Evolutionary conservation across 2,888 invertebrate species (phyloP), one percentile per base, ranked within the genome.

Genomic region (Drosophila cyrtoloma): DNA sequence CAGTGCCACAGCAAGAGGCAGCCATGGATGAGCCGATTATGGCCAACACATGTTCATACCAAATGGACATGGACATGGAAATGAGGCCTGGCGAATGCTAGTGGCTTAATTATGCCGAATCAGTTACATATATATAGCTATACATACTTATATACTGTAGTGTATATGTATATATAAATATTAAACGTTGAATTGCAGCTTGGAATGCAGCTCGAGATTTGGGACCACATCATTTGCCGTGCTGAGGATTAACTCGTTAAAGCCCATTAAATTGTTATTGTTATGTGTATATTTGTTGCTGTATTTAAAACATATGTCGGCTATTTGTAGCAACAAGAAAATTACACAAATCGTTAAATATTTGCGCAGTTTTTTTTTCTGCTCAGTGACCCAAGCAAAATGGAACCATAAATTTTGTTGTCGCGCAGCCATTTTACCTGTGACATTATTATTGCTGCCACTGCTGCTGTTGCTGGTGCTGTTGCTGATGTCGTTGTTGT

Each of bases 301-400:
- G 77, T 62, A 71, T 65, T 75, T 75, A 68, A 85, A 89, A 90
- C 90, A 90, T 87, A 89, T 90, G 86, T 90, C 70, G 68, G 74
- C 77, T 87, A 89, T 86, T 89, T 86, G 89, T 86, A 84, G 66
- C 85, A 86, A 89, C 91, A 89, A 77, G 89, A 82, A 89, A 89
- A 90, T 86, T 90, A 86, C 90, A 90, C 90, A 86, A 86, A 86
- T 89, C 86, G 86, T 86, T 86, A 90, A 90, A 89, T 90, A 90
- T 88, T 86, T 90, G 90, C 75, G 51, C 69, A 67, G 59, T 44
- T 52, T 67, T 35, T 58, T 69, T 66, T 51, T 33, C 51, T 61
- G 53, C 19, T 16, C 66, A 28, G 35, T 59, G 47, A 65, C 50
- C 65, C 90, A 72, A 55, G 72, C 75, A 68, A 42, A 58, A 74